Conservation (phyloP, 37 sponge, comb jelly and placozoan species). For the Beroe ovata region DNA sequence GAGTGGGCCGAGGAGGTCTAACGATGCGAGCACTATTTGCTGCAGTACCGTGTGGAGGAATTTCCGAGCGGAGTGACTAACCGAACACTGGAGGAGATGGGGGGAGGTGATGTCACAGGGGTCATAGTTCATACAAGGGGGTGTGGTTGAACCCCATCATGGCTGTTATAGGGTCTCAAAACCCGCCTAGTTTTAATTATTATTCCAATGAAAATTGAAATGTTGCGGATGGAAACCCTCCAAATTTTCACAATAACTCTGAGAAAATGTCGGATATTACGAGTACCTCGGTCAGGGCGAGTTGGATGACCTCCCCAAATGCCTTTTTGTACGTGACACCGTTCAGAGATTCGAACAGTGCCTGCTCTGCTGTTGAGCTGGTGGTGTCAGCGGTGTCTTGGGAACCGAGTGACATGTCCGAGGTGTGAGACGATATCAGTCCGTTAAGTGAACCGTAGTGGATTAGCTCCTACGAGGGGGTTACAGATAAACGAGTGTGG, state of each 20-base stretch:
- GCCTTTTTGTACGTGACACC: conserved; percentile 13
- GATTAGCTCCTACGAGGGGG: conserved; percentile 19
- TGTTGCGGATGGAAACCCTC: too few relatives aligned
- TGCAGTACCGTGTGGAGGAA: conserved; percentile 26
- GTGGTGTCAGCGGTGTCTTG: neutral
- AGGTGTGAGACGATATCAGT: conserved; percentile 4
- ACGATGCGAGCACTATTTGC: conserved; percentile 40
- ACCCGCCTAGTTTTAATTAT: too few relatives aligned
- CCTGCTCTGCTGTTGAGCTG: neutral
- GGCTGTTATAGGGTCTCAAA: neutral
- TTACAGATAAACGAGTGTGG: too few relatives aligned
- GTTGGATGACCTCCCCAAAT: neutral
- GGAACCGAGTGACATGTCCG: conserved; percentile 37
- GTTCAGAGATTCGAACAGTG: conserved; percentile 23
- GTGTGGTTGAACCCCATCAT: neutral
- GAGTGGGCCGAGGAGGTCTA: conserved; percentile 19
- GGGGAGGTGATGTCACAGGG: too few relatives aligned
- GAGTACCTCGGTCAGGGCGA: conserved; percentile 31
- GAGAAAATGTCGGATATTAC: too few relatives aligned
- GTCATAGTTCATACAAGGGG: neutral
- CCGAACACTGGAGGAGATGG: neutral
- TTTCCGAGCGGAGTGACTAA: conserved; percentile 1
- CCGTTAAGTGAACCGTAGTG: conserved; percentile 43
- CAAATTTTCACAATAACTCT: too few relatives aligned
- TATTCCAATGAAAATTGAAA: too few relatives aligned